These are phyloP conservation scores for Drosophila siamana DNA, from an alignment of 2,888 invertebrate genomes.

Conservation along the genomic window DNA sequence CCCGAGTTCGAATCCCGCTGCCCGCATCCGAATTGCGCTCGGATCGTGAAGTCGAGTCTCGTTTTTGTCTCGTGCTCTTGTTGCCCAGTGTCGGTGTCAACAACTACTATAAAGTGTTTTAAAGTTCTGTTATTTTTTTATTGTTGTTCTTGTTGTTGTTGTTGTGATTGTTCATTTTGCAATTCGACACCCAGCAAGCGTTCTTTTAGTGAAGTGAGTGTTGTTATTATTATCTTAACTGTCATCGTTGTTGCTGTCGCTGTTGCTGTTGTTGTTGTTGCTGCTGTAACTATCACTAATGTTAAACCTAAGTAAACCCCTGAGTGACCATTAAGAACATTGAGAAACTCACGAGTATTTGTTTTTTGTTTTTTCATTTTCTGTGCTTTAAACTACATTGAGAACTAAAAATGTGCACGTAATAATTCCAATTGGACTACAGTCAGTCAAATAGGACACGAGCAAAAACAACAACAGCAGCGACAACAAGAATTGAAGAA, in stretches of 20 bases:
- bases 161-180: slow-evolving; percentile 34
- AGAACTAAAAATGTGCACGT: slow-evolving; percentile 32
- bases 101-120: slow-evolving; percentile 9
- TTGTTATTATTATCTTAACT: slow-evolving; percentile 36
- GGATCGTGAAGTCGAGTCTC: slow-evolving; percentile 54
- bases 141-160: slow-evolving; percentile 47
- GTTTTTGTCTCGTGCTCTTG: slow-evolving; percentile 60
- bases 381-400: slow-evolving; percentile 29
- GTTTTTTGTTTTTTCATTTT: slow-evolving; percentile 42
- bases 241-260: slow-evolving; percentile 21
- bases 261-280: slow-evolving; percentile 6
- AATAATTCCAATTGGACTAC: slow-evolving; percentile 40
- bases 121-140: slow-evolving; percentile 54
- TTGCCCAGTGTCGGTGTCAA: slow-evolving; percentile 57
- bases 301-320: slow-evolving; percentile 35
- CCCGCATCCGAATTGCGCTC: slow-evolving; percentile 42
- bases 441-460: slow-evolving; percentile 33
- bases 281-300: not conserved
- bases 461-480: slow-evolving; percentile 1
- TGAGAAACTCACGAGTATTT: slow-evolving; percentile 21
- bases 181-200: slow-evolving; percentile 43
- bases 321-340: slow-evolving; percentile 29
- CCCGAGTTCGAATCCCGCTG: slow-evolving; percentile 1
- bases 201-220: slow-evolving; percentile 75
- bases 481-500: not conserved